Base-by-base conservation (phyloP, 1,140 invertebrate genomes). In the Musca vetustissima region DNA sequence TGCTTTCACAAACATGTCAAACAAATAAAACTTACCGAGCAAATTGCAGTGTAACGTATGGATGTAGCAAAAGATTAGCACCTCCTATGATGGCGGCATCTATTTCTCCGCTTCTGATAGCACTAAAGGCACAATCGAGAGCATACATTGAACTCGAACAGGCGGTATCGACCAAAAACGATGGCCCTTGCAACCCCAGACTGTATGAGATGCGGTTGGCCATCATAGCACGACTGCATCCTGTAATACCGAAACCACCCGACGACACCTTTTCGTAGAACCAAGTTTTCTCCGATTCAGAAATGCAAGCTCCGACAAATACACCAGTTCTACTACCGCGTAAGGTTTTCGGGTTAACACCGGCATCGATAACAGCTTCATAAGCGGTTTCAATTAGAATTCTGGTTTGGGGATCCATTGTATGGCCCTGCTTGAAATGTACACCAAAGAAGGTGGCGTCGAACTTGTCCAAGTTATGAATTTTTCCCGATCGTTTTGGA, bases 71-170 rank as follows among this genome's bases (percentile, higher is more conserved):
- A 4, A 98, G 81, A 80, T 93, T 94, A 2, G 88, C 84, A 13
- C 93, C 95, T 9, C 90, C 94, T 3, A 98, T 94, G 61, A 98
- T 88, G 2, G 95, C 95, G 14, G 89, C 87, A 68, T 98, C 95
- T 78, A 93, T 95, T 66, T 90, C 85, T 0, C 93, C 94, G 53
- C 87, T 86, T 32, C 87, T 84, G 1, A 98, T 90, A 1, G 90
- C 88, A 67, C 86, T 86, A 71, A 93, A 91, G 4, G 94, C 96
- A 73, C 93, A 88, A 74, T 95, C 90, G 14, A 98, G 74, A 0
- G 94, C 95, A 69, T 91, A 88, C 66, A 95, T 85, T 69, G 93
- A 94, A 28, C 95, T 96, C 53, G 93, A 95, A 83, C 95, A 98
- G 9, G 95, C 94, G 14, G 93, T 92, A 76, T 98, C 96, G 1